Conservation (phyloP, 2,113 vertebrate genomes). For the Grantiella picta region DNA sequence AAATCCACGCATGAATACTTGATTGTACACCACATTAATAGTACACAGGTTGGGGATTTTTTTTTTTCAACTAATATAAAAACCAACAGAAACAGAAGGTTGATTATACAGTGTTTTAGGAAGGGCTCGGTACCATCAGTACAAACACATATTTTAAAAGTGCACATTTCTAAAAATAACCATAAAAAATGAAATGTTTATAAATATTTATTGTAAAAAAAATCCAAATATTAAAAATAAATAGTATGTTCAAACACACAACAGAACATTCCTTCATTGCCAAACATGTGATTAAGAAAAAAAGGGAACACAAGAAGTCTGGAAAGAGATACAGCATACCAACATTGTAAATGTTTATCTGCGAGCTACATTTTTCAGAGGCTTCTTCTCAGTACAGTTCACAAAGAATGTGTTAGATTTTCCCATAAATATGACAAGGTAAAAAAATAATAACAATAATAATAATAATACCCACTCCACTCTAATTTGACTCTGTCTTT, state of each 20-base stretch:
- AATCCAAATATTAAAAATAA: conserved; percentile 60
- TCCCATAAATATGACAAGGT: conserved; percentile 66
- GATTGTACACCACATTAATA: not conserved
- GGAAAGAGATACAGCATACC: not conserved
- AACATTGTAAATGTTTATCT: not conserved
- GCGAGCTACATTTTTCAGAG: conserved; percentile 57
- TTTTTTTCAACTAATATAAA: not conserved
- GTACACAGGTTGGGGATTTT: not conserved
- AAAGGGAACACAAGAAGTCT: conserved; percentile 36
- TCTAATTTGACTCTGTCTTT: conserved; percentile 10
- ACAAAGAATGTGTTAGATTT: conserved; percentile 54
- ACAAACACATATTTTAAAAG: conserved; percentile 20
- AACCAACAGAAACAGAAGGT: not conserved
- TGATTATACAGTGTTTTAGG: conserved; percentile 23
- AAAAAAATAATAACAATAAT: conserved; percentile 7
- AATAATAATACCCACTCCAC: conserved; percentile 26
- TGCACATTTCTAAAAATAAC: conserved; percentile 40
- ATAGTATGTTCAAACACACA: conserved; percentile 46
- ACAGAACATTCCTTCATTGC: conserved; percentile 30
- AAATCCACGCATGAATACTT: not conserved
- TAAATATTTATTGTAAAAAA: conserved; percentile 72
- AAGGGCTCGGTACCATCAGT: not conserved
- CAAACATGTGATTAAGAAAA: conserved; percentile 40
- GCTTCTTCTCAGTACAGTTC: conserved; percentile 47
- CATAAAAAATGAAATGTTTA: conserved; percentile 35